These are phyloP conservation scores for Lindbergichthys nudifrons DNA, from an alignment of 2,797 vertebrate species.

Conservation along the genomic window DNA sequence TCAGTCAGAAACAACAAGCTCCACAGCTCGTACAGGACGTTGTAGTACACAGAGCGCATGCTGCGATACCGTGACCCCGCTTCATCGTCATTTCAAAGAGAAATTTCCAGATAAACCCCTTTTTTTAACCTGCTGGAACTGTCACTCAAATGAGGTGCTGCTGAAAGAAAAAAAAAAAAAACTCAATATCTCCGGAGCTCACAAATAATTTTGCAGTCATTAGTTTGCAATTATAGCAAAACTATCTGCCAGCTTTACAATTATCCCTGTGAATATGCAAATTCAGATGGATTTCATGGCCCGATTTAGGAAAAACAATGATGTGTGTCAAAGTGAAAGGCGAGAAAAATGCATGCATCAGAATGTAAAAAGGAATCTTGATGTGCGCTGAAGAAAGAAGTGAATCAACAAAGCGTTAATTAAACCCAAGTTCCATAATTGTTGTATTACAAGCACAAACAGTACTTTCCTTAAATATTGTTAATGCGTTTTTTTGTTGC, in stretches of 20 bases:
- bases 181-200: constrained; percentile 56
- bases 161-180: constrained; percentile 10
- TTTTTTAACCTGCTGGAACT: constrained; percentile 49
- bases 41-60: constrained; percentile 60
- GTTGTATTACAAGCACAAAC: constrained; percentile 98
- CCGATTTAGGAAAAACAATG: constrained; percentile 74
- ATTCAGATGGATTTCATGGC: constrained; percentile 80
- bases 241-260: constrained; percentile 80
- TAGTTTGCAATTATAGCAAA: constrained; percentile 79
- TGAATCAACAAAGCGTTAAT: constrained; percentile 99
- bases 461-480: constrained; percentile 98
- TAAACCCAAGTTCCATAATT: constrained; percentile 97
- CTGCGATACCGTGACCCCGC: constrained; percentile 54
- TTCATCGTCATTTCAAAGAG: constrained; percentile 47
- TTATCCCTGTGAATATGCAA: constrained; percentile 81
- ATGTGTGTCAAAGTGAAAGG: constrained; percentile 53
- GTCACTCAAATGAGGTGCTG: constrained; percentile 53
- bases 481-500: constrained; percentile 95
- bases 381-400: constrained; percentile 85
- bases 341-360: neutral
- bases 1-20: constrained; percentile 28
- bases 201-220: constrained; percentile 78
- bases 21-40: constrained; percentile 55
- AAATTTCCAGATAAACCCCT: constrained; percentile 34
- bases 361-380: constrained; percentile 68